Base-by-base conservation (phyloP, 2,888 invertebrate genomes). In the Clanis bilineata region DNA sequence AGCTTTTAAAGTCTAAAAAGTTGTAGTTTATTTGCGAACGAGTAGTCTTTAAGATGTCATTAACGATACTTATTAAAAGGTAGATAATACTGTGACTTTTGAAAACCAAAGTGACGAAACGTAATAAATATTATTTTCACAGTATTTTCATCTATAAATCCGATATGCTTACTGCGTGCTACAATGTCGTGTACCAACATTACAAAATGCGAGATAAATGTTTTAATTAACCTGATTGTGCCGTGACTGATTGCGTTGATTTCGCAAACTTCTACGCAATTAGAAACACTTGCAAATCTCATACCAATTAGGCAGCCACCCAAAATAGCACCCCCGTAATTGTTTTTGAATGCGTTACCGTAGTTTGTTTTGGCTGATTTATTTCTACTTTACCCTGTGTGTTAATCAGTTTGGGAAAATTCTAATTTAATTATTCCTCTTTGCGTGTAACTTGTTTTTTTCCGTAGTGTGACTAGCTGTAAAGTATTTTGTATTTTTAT, bases 171-270 rank as follows among this genome's bases (percentile, higher is more conserved):
- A 22, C 22, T 22, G 9, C 10, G 18, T 15, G 1, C 7, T 36
- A 22, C 71, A 72, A 73, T 74, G 74, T 73, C 75, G 75, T 75
- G 66, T 72, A 73, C 71, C 78, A 77, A 77, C 80, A 80, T 73
- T 63, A 71, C 71, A 86, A 84, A 83, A 85, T 82, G 85, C 75
- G 76, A 89, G 88, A 91, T 87, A 88, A 91, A 91, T 90, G 90
- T 88, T 88, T 91, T 90, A 90, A 92, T 92, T 91, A 90, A 88
- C 88, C 87, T 90, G 90, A 92, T 91, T 88, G 90, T 69, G 81
- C 67, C 75, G 83, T 90, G 91, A 91, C 82, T 86, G 91, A 92
- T 92, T 84, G 82, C 85, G 82, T 85, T 84, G 85, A 78, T 83
- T 86, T 85, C 77, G 77, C 79, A 85, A 88, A 90, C 88, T 89